Conservation (phyloP, 2,113 vertebrate genomes). For the Pongo pygmaeus region DNA sequence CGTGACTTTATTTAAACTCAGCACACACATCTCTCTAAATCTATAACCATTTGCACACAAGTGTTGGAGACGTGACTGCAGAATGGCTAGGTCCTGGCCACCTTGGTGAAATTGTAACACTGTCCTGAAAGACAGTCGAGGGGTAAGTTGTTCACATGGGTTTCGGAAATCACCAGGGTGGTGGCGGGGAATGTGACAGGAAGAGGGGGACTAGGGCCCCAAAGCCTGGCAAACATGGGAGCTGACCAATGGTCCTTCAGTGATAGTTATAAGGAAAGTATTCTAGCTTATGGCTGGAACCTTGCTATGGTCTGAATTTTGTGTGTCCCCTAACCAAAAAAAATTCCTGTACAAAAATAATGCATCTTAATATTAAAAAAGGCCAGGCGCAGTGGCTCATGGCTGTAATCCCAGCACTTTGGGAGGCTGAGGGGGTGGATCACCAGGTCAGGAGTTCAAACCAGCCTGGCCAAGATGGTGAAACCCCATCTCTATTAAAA, state of each 20-base stretch:
- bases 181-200: not conserved
- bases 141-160: not conserved
- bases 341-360: not conserved
- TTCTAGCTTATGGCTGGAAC: not conserved
- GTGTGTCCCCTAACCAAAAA: not conserved
- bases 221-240: not conserved
- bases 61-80: not conserved
- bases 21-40: not conserved
- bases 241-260: not conserved
- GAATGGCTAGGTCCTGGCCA: not conserved
- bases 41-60: not conserved
- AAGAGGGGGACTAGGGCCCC: not conserved
- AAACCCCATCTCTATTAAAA: no score
- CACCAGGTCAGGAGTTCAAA: no score
- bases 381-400: no score
- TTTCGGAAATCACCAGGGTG: not conserved
- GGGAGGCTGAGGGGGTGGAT: no score
- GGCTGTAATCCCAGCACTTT: no score
- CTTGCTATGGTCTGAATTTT: not conserved
- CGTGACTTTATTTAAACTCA: conserved; percentile 19
- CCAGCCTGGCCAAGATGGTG: no score
- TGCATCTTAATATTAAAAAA: no score
- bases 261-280: not conserved
- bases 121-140: not conserved
- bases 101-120: not conserved